Evolutionary conservation across 2,888 invertebrate species (phyloP).

Genomic region (Nipponacmea schrenckii): DNA sequence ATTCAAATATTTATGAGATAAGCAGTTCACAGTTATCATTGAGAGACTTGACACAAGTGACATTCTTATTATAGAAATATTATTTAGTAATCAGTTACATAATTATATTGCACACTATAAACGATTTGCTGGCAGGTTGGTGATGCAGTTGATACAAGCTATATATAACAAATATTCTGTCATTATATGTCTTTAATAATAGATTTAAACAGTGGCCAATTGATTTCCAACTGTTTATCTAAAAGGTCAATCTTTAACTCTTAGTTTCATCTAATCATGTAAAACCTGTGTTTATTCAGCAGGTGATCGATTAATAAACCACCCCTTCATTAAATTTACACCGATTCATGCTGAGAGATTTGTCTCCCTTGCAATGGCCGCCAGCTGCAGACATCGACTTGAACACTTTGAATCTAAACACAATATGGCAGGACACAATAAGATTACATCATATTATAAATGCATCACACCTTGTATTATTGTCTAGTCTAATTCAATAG

Average conservation of each 20-base stretch:
- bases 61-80: no score
- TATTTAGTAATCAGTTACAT: no score
- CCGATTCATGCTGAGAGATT: not conserved
- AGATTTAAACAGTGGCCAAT: not conserved
- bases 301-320: not conserved
- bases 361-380: conserved; percentile 7
- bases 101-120: no score
- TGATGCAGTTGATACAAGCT: not conserved
- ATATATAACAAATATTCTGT: not conserved
- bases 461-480: conserved; percentile 1
- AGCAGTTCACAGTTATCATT: no score
- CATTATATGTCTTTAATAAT: not conserved
- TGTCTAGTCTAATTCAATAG: not conserved
- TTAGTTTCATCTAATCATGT: not conserved
- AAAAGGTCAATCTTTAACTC: conserved; percentile 3
- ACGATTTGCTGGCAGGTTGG: no score
- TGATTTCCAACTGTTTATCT: not conserved
- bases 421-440: conserved; percentile 1
- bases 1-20: no score
- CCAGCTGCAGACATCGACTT: not conserved
- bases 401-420: conserved; percentile 5
- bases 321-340: not conserved
- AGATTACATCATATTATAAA: conserved; percentile 6
- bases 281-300: conserved; percentile 2
- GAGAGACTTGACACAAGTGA: no score